These are phyloP conservation scores for Mus pahari DNA, from an alignment of 2,113 vertebrate species.

Conservation along the genomic window DNA sequence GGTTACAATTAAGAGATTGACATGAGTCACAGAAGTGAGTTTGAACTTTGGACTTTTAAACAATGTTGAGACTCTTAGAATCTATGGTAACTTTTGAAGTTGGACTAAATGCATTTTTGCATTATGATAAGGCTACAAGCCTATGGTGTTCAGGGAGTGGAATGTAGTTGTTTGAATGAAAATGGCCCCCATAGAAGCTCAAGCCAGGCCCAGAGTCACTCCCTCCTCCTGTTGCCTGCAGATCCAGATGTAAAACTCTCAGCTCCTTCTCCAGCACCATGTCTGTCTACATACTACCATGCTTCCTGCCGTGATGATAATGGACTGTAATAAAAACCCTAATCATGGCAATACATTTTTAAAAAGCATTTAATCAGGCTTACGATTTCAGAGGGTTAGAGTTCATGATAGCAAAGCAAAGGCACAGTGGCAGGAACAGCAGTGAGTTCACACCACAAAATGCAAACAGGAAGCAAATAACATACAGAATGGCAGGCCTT, in stretches of 20 bases:
- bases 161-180: not conserved
- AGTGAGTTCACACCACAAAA: not conserved
- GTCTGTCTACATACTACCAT: not conserved
- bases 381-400: not conserved
- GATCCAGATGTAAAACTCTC: not conserved
- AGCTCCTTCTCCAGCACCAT: not conserved
- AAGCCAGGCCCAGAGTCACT: not conserved
- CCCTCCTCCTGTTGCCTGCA: not conserved
- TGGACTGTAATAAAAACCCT: not conserved
- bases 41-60: no score
- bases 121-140: no score
- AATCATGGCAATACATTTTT: not conserved
- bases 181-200: not conserved
- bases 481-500: not conserved
- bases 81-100: no score
- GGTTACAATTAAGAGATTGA: no score
- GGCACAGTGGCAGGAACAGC: not conserved
- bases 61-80: no score
- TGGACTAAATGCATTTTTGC: no score
- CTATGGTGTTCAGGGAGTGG: not conserved
- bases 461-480: not conserved
- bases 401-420: not conserved
- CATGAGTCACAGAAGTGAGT: no score
- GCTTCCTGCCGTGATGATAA: not conserved
- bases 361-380: not conserved